Evolutionary conservation across 2,888 invertebrate species (phyloP), one percentile per base, ranked within the genome.

Genomic region (Craniophora ligustri): DNA sequence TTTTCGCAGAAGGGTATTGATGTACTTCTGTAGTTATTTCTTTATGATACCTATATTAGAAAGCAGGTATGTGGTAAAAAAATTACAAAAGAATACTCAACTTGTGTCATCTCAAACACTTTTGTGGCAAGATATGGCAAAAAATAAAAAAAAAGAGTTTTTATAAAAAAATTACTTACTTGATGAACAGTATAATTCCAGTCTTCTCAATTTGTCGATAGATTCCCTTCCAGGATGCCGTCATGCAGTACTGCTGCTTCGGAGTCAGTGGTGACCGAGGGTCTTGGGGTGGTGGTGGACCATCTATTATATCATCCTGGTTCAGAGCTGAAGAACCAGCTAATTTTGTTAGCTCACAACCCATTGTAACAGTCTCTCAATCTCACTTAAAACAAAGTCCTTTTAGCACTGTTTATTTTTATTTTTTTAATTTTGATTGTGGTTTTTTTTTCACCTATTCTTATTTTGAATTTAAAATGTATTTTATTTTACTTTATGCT

Each of bases 141-240:
- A n/a, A n/a, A n/a, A n/a, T n/a, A n/a, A n/a, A n/a, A n/a, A n/a
- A n/a, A n/a, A n/a, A n/a, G n/a, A n/a, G n/a, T n/a, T n/a, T n/a
- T n/a, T n/a, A n/a, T n/a, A n/a, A 18, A 13, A 13, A 21, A 30
- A 5, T 8, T 0, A 95, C 97, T 96, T 94, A 98, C 98, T 97
- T 97, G 85, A 98, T 94, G 85, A 98, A 98, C 95, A 98, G 96
- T 82, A 95, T 95, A 69, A 98, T 95, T 5, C 98, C 98, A 13
- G 98, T 98, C 38, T 96, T 95, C 84, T 97, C 97, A 89, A 98
- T 96, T 53, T 98, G 97, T 72, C 98, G 94, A 84, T 96, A 96
- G 78, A 98, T 97, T 14, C 97, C 98, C 79, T 97, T 98, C 98
- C 98, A 98, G 0, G 97, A 97, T 1, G 98, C 98, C 81, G 97